Evolutionary conservation across 64 coral and sea anemone species (phyloP), one percentile per base, ranked within the genome.

Genomic region (Montipora sp.): DNA sequence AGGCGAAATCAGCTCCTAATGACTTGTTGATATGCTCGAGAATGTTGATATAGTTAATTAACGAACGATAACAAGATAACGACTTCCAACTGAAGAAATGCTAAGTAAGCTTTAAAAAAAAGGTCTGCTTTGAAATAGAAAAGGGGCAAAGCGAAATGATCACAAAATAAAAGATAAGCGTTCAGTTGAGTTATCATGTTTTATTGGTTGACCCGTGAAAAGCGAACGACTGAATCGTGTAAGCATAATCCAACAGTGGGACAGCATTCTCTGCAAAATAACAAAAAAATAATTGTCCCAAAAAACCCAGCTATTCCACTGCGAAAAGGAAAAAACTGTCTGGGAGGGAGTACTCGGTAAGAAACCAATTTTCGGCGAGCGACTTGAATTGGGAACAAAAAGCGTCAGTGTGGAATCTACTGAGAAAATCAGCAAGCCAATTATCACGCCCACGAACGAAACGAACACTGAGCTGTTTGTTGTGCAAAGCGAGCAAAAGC

Each of bases 201-300:
- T 44, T 59, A 58, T 93, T 93, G 1, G 75, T 93, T 10, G 91
- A 93, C 55, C 87, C 81, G 85, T 93, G 82, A 77, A 78, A 93
- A 16, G 83, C 55, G 18, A 87, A 22, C 15, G 59, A 47, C 51
- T 83, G 88, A 23, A 90, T 47, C 53, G 36, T 49, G 36, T 55
- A 5, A 89, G 87, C 48, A 43, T 89, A 55, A 15, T 89, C 49
- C 58, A 89, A 23, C 19, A 89, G 48, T 27, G 6, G 15, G 44
- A 50, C 36, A 89, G 87, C 48, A 51, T 51, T 23, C 73, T 23
- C 47, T 24, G 45, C 12, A 23, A 69, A 77, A 89, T 53, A 89
- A 15, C 18, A 89, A 77, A 65, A 12, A 65, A 8, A 65, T 48
- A 66, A 68, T 46, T 48, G 21, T 70, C 51, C 5, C 6, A 5